Percentiles rank a stretch among this genome's conserved stretches.
Conservation (phyloP, 2,888 invertebrate genomes). For the Cyaniris semiargus region DNA sequence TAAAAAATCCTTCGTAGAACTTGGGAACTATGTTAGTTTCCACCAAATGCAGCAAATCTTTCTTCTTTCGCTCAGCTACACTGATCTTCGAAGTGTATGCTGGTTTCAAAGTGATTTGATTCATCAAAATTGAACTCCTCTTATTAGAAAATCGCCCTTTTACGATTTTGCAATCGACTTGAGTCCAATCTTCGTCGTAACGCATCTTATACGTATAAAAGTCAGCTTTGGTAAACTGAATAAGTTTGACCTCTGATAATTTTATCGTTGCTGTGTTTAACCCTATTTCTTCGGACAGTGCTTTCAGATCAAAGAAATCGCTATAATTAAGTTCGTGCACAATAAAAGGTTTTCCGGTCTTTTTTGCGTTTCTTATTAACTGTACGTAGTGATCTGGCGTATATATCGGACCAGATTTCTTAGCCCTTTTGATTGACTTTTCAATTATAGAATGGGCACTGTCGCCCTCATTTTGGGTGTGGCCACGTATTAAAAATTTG, state of each 20-base stretch:
- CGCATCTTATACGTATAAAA: no score
- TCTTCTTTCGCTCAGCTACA: constrained; percentile 38
- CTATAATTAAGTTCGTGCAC: no score
- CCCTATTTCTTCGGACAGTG: no score
- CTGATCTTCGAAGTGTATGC: constrained; percentile 25
- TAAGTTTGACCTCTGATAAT: no score
- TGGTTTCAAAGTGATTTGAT: constrained; percentile 23
- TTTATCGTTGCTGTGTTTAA: no score
- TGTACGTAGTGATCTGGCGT: constrained; percentile 1
- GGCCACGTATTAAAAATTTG: constrained; percentile 6
- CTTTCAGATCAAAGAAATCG: no score
- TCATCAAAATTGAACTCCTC: no score
- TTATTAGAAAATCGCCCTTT: no score
- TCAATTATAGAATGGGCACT: constrained; percentile 1
- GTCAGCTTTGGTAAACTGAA: no score
- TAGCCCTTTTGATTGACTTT: constrained; percentile 5
- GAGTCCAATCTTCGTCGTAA: no score
- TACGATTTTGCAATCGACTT: no score
- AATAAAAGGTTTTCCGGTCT: background rate
- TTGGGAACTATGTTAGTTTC: constrained; percentile 41
- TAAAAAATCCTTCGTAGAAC: constrained; percentile 39
- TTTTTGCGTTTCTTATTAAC: constrained; percentile 1
- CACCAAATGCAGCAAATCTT: constrained; percentile 40
- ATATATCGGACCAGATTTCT: constrained; percentile 12
- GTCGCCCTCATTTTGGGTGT: constrained; percentile 10